A percentile compares a stretch with the other conserved stretches of the same genome.
Evolutionary conservation across 2,113 vertebrate species (phyloP).

Genomic region (Dipodomys merriami): DNA sequence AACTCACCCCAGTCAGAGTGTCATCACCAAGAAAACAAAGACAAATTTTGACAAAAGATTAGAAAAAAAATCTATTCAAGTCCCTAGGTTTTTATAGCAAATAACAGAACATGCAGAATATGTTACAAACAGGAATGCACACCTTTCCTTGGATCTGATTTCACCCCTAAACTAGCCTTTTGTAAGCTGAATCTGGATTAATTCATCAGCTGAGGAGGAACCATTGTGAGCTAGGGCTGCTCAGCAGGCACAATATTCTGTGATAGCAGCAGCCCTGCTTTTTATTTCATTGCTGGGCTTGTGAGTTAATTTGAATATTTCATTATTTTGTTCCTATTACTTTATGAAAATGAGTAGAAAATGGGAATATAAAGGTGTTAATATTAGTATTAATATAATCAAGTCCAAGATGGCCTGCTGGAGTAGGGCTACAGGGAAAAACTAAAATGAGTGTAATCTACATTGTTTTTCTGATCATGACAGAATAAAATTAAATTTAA

Average conservation of each 20-base stretch:
- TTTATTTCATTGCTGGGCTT: not conserved
- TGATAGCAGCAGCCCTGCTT: not conserved
- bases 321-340: conserved; percentile 39
- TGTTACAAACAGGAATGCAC: not conserved
- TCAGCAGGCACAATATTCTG: not conserved
- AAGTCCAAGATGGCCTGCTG: not conserved
- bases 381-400: conserved; percentile 35
- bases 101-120: not conserved
- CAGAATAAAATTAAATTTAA: conserved; percentile 46
- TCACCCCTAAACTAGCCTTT: not conserved
- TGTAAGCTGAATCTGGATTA: not conserved
- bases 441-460: not conserved
- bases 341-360: conserved; percentile 48
- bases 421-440: not conserved
- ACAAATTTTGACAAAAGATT: too few relatives aligned
- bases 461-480: not conserved
- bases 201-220: not conserved
- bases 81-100: not conserved
- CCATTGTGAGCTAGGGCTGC: not conserved
- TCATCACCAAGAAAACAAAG: too few relatives aligned
- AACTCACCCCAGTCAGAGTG: too few relatives aligned
- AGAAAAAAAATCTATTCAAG: not conserved
- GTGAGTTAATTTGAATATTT: conserved; percentile 45
- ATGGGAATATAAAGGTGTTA: conserved; percentile 14
- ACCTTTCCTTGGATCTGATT: not conserved